phyloP scores from a whole-genome alignment of 2,888 invertebrate genomes.

The Eupithecia dodoneata region DNA sequence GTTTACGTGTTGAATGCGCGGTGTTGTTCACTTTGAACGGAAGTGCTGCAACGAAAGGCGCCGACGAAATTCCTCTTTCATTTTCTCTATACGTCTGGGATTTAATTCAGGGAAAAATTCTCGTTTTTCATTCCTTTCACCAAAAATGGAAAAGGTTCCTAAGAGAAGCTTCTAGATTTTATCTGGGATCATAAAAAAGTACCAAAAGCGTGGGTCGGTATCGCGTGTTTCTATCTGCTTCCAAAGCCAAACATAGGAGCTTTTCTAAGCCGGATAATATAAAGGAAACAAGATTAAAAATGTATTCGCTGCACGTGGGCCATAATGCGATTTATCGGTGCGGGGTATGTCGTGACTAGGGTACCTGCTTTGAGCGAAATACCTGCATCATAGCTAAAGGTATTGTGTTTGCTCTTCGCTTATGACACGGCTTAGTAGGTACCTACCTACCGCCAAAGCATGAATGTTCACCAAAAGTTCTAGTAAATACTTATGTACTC shows the following conservation, averaged over 20 bases:
- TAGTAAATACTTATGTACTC: background rate
- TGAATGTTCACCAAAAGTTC: background rate
- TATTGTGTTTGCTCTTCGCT: constrained; percentile 53
- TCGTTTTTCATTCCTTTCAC: constrained; percentile 16
- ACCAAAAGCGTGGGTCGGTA: constrained; percentile 17
- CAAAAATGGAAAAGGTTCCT: constrained; percentile 27
- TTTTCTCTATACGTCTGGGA: constrained; percentile 26
- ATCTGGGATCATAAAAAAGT: constrained; percentile 27
- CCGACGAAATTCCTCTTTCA: constrained; percentile 28
- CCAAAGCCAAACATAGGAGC: constrained; percentile 52
- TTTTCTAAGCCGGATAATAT: constrained; percentile 75
- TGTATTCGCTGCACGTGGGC: constrained; percentile 81
- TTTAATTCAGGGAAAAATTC: constrained; percentile 12
- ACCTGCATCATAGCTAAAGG: constrained; percentile 56
- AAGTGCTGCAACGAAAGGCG: constrained; percentile 21
- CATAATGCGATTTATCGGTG: constrained; percentile 82
- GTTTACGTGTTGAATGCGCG: constrained; percentile 55
- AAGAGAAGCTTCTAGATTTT: constrained; percentile 24
- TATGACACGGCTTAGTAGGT: constrained; percentile 39
- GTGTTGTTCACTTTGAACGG: constrained; percentile 41
- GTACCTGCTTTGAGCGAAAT: constrained; percentile 60
- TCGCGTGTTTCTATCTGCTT: constrained; percentile 44
- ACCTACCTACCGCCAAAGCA: background rate
- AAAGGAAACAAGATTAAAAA: constrained; percentile 83
- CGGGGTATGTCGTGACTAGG: constrained; percentile 77